Percentiles rank a stretch among this genome's conserved stretches.
Evolutionary conservation across 2,113 vertebrate genomes (phyloP).

Genomic region (Grammomys surdaster): DNA sequence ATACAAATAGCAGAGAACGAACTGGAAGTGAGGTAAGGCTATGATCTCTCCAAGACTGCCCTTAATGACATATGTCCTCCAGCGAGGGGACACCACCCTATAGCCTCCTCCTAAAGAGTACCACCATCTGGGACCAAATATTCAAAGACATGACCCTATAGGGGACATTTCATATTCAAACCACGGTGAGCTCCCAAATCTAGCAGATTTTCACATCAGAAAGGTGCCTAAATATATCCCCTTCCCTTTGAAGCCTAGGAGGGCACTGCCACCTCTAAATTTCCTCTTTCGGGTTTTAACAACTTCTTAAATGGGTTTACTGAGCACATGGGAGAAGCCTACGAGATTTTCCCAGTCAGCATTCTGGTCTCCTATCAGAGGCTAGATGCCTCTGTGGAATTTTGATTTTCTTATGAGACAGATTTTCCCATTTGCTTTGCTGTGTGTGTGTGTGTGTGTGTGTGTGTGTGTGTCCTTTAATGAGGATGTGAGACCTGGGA

Average conservation of each 20-base stretch:
- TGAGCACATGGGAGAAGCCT: constrained; percentile 24
- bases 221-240: constrained; percentile 7
- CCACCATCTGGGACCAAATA: not conserved
- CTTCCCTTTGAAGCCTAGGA: constrained; percentile 58
- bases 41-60: no score
- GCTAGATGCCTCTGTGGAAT: constrained; percentile 36
- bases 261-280: constrained; percentile 35
- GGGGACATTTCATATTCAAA: not conserved
- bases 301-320: constrained; percentile 51
- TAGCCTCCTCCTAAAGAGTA: not conserved
- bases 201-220: constrained; percentile 18
- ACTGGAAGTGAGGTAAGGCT: not conserved
- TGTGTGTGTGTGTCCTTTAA: constrained; percentile 2
- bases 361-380: not conserved
- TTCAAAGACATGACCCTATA: not conserved
- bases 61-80: not conserved
- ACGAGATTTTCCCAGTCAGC: not conserved
- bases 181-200: not conserved
- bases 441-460: constrained; percentile 21
- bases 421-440: constrained; percentile 39
- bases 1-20: not conserved
- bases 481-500: not conserved
- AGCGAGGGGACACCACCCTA: not conserved
- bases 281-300: constrained; percentile 56
- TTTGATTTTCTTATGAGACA: constrained; percentile 49